Evolutionary conservation across 2,797 vertebrate species (phyloP).

Genomic region (Eupleurogrammus muticus): DNA sequence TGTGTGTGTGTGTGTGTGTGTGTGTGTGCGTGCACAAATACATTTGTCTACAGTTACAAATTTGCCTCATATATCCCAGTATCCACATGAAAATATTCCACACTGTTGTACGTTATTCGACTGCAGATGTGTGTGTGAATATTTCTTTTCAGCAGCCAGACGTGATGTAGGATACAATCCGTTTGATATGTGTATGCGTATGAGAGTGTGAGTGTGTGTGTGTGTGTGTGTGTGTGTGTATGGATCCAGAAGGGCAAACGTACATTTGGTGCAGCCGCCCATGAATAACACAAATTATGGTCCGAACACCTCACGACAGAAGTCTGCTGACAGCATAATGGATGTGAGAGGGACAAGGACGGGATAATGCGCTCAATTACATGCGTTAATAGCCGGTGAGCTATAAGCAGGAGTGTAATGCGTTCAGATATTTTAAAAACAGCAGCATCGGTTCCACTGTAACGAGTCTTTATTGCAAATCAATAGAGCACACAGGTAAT

Average conservation of each 20-base stretch:
- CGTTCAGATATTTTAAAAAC: constrained; percentile 29
- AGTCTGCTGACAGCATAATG: constrained; percentile 53
- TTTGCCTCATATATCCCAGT: background rate
- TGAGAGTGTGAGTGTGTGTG: background rate
- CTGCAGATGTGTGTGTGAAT: constrained; percentile 27
- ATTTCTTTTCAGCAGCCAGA: constrained; percentile 3
- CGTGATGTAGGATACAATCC: constrained; percentile 1
- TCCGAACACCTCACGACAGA: constrained; percentile 23
- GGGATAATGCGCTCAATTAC: constrained; percentile 53
- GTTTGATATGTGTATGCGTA: background rate
- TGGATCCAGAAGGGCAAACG: constrained; percentile 43
- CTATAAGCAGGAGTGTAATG: constrained; percentile 23
- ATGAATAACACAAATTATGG: constrained; percentile 53
- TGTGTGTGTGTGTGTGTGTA: constrained; percentile 9
- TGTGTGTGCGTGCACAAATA: no score
- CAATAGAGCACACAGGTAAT: constrained; percentile 35
- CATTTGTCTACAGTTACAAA: background rate
- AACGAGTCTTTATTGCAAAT: constrained; percentile 45
- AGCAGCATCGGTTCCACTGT: constrained; percentile 18
- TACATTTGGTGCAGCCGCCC: constrained; percentile 14
- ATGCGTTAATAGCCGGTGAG: constrained; percentile 43
- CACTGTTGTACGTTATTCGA: background rate
- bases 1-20: background rate
- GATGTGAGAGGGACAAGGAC: constrained; percentile 46
- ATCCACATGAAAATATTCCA: background rate